These are phyloP conservation scores for Fratercula arctica DNA, from an alignment of 2,797 vertebrate species.

Conservation along the genomic window DNA sequence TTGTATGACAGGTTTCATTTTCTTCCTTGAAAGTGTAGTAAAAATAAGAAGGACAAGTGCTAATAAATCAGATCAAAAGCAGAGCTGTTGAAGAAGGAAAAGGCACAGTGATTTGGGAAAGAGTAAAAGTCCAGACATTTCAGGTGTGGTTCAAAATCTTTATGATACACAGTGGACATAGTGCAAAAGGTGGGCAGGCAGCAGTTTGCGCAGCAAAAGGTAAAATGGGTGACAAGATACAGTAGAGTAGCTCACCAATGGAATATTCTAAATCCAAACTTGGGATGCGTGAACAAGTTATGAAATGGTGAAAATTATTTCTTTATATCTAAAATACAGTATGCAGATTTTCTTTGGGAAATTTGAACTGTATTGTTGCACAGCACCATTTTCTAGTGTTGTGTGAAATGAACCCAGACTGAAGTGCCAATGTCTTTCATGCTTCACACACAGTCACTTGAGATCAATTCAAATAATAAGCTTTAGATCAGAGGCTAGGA, in stretches of 20 bases:
- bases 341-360: not conserved
- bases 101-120: not conserved
- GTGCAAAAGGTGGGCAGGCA: not conserved
- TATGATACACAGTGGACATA: not conserved
- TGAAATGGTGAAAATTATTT: not conserved
- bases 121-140: not conserved
- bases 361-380: not conserved
- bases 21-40: not conserved
- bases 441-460: not conserved
- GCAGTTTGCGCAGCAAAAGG: not conserved
- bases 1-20: not conserved
- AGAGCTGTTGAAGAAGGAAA: not conserved
- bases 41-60: not conserved
- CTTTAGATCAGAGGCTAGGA: not conserved
- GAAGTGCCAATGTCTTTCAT: not conserved
- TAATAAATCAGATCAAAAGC: conserved; percentile 10
- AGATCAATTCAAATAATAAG: not conserved
- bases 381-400: not conserved
- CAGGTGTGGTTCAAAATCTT: not conserved
- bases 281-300: not conserved
- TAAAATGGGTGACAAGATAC: not conserved
- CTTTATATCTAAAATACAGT: not conserved
- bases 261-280: not conserved
- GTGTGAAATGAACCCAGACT: not conserved
- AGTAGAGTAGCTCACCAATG: not conserved